phyloP scores from a whole-genome alignment of 2,113 vertebrate species.

The Epinephelus fuscoguttatus region DNA sequence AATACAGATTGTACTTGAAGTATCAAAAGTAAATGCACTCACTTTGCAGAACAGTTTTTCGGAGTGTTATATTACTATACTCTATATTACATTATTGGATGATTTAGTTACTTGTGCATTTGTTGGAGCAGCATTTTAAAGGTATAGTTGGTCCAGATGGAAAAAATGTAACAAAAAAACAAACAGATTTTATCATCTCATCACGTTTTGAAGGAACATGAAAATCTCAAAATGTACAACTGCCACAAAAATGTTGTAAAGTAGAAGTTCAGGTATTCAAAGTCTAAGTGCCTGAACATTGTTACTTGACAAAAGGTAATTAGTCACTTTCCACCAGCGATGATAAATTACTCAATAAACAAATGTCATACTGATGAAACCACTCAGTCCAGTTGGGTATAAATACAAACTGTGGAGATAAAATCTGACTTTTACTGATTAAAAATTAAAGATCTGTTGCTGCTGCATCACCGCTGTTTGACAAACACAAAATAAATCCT shows the following conservation, averaged over 20 bases:
- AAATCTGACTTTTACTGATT: background rate
- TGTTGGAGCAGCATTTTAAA: background rate
- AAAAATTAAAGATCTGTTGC: background rate
- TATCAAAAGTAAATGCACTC: background rate
- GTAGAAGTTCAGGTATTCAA: background rate
- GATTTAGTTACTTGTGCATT: background rate
- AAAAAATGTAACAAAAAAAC: background rate
- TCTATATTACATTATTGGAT: background rate
- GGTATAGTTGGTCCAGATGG: background rate
- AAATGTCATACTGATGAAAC: background rate
- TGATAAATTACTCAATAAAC: conserved; percentile 21
- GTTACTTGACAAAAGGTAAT: background rate
- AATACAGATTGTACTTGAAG: background rate
- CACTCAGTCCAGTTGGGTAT: background rate
- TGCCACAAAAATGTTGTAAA: background rate
- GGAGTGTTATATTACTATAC: background rate
- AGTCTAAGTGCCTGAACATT: background rate
- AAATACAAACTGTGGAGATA: background rate
- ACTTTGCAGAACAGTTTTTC: background rate
- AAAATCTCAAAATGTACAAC: conserved; percentile 2
- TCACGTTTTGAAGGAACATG: background rate
- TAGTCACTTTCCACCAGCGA: background rate
- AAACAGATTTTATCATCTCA: background rate
- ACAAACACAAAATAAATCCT: background rate
- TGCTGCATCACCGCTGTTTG: too few species aligned